phyloP scores from a whole-genome alignment of 2,113 vertebrate genomes.

The Pycnonotus jocosus region DNA sequence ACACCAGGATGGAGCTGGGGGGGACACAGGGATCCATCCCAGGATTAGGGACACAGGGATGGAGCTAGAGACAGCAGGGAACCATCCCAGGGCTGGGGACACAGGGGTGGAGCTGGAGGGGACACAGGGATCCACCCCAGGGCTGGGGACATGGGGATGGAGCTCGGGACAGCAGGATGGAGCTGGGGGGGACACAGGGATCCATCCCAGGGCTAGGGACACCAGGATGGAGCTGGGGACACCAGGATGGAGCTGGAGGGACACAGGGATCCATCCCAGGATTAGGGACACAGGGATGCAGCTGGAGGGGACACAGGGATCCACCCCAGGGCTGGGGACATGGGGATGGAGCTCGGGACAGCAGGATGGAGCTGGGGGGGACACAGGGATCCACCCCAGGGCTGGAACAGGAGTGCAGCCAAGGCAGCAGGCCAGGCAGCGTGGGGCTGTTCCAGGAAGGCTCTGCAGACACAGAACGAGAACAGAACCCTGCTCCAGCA shows the following conservation, averaged over 20 bases:
- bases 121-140: background rate
- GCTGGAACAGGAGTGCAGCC: background rate
- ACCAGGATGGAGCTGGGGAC: background rate
- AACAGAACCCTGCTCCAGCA: background rate
- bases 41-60: background rate
- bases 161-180: too few relatives aligned
- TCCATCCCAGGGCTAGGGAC: background rate
- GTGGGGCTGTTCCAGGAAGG: background rate
- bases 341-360: background rate
- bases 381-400: too few relatives aligned
- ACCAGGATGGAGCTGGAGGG: background rate
- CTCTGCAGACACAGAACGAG: background rate
- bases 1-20: background rate
- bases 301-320: background rate
- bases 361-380: background rate
- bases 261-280: too few relatives aligned
- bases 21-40: background rate
- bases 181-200: too few relatives aligned
- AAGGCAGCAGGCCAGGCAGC: accelerated
- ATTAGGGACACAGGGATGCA: background rate
- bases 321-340: too few relatives aligned
- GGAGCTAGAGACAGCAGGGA: background rate
- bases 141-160: too few relatives aligned
- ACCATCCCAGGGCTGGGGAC: background rate
- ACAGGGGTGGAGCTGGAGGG: background rate